Base-by-base conservation (phyloP, 2,113 vertebrate genomes). In the Megalops atlanticus region DNA sequence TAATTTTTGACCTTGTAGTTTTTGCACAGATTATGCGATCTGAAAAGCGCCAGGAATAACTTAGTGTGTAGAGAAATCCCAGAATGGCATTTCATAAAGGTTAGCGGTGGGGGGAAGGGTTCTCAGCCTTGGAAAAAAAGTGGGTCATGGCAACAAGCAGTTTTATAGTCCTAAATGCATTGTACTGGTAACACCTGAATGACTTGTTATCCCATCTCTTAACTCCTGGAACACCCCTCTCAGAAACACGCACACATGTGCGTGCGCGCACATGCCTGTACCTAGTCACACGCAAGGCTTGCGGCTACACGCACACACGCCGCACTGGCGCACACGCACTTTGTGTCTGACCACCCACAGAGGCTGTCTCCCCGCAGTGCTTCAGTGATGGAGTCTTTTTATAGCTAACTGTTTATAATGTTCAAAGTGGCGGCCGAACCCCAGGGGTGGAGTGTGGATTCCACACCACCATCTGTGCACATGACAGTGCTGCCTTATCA, bases 361-460 rank as follows among this genome's bases (percentile, higher is more conserved):
- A 78, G 77, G 14, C 14, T 43, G 35, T 5, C 24, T 18, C 14
- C n/a, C 52, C 54, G 52, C 27, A n/a, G 18, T 24, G 24, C 3
- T n/a, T 4, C 52, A 58, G 52, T 58, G 52, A n/a, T 4, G 43
- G 8, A 33, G 68, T 33, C 15, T 31, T 80, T 80, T 73, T 47
- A 38, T 39, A 72, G 35, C 24, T 35, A 11, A 24, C 14, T 31
- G 24, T 74, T 74, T 74, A 8, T 39, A 33, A 54, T 27, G 38
- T 40, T 40, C 72, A 36, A 80, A 11, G 43, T 39, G 70, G 10
- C 79, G 33, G 45, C 15, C 43, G n/a, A 54, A 58, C 35, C 69
- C 24, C 45, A 52, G 70, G 69, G 78, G 21, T 39, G 69, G 33
- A 72, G 69, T 38, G 35, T 54, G 36, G 70, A 54, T 54, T 74